Conservation (phyloP, 92 coral and sea anemone species). For the Virgularia gustaviana region DNA sequence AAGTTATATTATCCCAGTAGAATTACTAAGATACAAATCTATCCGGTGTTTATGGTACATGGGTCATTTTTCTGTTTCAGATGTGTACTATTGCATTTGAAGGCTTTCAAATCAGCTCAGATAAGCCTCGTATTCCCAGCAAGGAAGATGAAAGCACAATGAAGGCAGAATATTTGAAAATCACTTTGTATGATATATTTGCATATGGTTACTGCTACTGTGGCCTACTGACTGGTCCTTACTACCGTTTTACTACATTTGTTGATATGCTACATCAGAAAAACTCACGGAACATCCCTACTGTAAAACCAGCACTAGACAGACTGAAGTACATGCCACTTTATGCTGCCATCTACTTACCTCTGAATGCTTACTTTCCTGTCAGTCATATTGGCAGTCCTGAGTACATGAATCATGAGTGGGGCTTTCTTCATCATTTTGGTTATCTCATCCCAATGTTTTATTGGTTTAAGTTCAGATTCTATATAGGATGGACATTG, state of each 20-base stretch:
- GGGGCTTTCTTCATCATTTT: conserved; percentile 70
- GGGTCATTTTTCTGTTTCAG: conserved; percentile 48
- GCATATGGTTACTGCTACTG: conserved; percentile 83
- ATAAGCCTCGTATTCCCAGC: conserved; percentile 27
- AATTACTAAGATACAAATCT: too few relatives aligned
- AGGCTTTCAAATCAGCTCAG: conserved; percentile 52
- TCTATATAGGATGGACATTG: conserved; percentile 87
- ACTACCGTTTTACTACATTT: conserved; percentile 84
- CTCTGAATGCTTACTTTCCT: conserved; percentile 69
- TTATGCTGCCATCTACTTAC: conserved; percentile 53
- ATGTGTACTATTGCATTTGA: conserved; percentile 92
- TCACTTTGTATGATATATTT: conserved; percentile 69
- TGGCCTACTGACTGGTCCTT: conserved; percentile 91
- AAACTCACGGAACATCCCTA: conserved; percentile 62
- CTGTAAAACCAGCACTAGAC: conserved; percentile 64
- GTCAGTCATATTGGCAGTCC: conserved; percentile 61
- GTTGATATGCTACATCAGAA: conserved; percentile 78
- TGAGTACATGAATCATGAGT: conserved; percentile 68
- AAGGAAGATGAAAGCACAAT: conserved; percentile 45
- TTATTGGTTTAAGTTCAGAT: conserved; percentile 87
- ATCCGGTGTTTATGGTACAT: too few relatives aligned
- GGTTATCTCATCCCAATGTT: conserved; percentile 82
- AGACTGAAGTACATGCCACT: conserved; percentile 60
- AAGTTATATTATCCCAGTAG: too few relatives aligned
- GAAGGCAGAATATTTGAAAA: conserved; percentile 32